A percentile compares a stretch with the other conserved stretches of the same genome.
Evolutionary conservation across 2,797 vertebrate genomes (phyloP).

Genomic region (Gymnodraco acuticeps): DNA sequence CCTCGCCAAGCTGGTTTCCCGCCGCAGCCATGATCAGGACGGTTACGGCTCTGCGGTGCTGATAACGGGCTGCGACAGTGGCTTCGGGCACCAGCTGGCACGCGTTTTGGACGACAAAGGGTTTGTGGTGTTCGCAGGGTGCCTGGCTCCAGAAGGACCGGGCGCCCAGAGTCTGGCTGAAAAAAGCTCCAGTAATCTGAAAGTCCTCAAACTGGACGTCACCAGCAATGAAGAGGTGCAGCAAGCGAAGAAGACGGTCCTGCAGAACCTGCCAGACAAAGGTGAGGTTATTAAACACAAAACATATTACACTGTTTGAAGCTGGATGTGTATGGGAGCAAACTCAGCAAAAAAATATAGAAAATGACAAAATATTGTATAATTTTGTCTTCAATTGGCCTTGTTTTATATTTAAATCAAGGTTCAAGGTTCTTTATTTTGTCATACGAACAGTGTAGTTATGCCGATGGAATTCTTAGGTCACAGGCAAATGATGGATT

Average conservation of each 20-base stretch:
- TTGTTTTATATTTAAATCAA: too few relatives aligned
- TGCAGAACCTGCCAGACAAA: constrained; percentile 71
- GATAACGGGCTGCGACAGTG: constrained; percentile 76
- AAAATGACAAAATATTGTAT: too few relatives aligned
- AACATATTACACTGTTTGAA: neutral
- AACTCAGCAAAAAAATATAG: too few relatives aligned
- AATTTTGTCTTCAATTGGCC: too few relatives aligned
- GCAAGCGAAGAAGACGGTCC: constrained; percentile 59
- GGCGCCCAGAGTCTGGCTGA: constrained; percentile 64
- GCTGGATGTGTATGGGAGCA: neutral
- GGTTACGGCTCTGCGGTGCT: constrained; percentile 46
- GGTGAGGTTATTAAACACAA: constrained; percentile 49
- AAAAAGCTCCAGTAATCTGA: constrained; percentile 63
- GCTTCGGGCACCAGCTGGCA: constrained; percentile 76
- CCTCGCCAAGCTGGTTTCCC: constrained; percentile 31
- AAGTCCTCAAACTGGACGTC: constrained; percentile 75
- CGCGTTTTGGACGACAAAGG: constrained; percentile 63
- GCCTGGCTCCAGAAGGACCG: constrained; percentile 59
- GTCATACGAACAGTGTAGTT: too few relatives aligned
- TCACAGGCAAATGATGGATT: too few relatives aligned
- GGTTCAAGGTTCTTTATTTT: too few relatives aligned
- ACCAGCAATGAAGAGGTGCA: constrained; percentile 70
- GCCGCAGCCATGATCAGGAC: neutral
- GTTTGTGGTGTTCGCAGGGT: constrained; percentile 80
- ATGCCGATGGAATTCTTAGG: too few relatives aligned